A percentile compares a stretch with the other conserved stretches of the same genome.
Evolutionary conservation across 2,113 vertebrate species (phyloP).

Genomic region (Hemicordylus capensis): DNA sequence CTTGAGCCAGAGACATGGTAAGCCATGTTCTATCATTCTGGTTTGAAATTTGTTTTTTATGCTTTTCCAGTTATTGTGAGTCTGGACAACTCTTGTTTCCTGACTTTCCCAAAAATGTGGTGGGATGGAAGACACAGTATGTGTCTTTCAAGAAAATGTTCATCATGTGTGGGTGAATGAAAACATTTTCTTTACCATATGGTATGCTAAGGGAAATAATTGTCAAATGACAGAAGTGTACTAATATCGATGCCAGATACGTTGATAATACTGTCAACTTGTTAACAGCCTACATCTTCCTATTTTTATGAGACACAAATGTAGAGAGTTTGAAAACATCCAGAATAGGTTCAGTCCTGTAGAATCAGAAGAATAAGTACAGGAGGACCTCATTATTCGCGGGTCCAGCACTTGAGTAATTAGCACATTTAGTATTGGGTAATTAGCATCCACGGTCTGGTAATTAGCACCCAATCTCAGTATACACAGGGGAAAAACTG

Average conservation of each 20-base stretch:
- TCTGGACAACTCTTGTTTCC: fast-evolving
- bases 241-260: conserved; percentile 70
- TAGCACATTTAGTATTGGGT: no score
- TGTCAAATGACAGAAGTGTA: conserved; percentile 68
- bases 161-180: conserved; percentile 63
- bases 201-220: conserved; percentile 65
- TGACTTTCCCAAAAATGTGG: conserved; percentile 30
- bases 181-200: conserved; percentile 77
- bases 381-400: no score
- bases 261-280: conserved; percentile 56
- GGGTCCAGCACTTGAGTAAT: no score
- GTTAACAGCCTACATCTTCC: conserved; percentile 51
- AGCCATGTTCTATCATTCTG: fast-evolving
- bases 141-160: conserved; percentile 45
- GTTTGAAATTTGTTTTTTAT: fast-evolving
- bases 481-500: no score
- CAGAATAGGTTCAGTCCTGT: conserved; percentile 15
- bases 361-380: conserved; percentile 24
- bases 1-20: background rate
- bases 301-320: conserved; percentile 33
- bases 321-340: conserved; percentile 65
- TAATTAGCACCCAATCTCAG: no score
- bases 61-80: background rate
- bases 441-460: no score
- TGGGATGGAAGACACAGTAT: conserved; percentile 29